Evolutionary conservation across 2,113 vertebrate genomes (phyloP), one percentile per base, ranked within the genome.

Genomic region (Vicugna pacos): DNA sequence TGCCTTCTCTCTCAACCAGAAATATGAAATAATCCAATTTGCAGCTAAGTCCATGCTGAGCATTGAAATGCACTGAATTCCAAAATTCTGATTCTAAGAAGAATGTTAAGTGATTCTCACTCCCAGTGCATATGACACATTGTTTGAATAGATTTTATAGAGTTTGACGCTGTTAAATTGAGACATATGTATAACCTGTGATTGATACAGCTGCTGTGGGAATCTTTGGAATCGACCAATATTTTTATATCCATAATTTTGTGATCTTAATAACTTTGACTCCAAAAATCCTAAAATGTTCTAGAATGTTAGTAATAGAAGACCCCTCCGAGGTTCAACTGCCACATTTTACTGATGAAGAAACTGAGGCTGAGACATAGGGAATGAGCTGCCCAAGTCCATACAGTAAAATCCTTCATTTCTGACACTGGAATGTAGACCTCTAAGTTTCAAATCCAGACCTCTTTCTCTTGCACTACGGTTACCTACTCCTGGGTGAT

Each of bases 1-100:
- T 46, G 38, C 42, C 67, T 93, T 96, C 77, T 97, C 54, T 93
- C 82, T 91, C 89, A 95, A 93, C 58, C 89, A 96, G 82, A 97
- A 97, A 96, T 93, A 93, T 35, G 85, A 97, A 97, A 85, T 93
- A 91, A 97, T 93, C 77, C 56, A 95, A 94, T 94, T 93, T 95
- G 62, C 77, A 93, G 70, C 81, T 93, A 81, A 91, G 65, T 91
- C 73, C 95, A 93, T 67, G 73, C 62, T 17, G 72, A 93, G 72
- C 85, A 95, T 75, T 83, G 52, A 97, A 97, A 91, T 75, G 77
- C 60, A 84, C 32, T 62, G 76, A 87, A 91, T 96, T 86, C 70
- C 81, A 64, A 96, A 90, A 54, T 92, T 95, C 76, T 84, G 70
- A 85, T 93, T 96, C 88, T 87, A 89, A 96, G 80, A 90, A 85